These are phyloP conservation scores for Calidris pygmaea DNA, from an alignment of 2,113 vertebrate genomes.

Conservation along the genomic window DNA sequence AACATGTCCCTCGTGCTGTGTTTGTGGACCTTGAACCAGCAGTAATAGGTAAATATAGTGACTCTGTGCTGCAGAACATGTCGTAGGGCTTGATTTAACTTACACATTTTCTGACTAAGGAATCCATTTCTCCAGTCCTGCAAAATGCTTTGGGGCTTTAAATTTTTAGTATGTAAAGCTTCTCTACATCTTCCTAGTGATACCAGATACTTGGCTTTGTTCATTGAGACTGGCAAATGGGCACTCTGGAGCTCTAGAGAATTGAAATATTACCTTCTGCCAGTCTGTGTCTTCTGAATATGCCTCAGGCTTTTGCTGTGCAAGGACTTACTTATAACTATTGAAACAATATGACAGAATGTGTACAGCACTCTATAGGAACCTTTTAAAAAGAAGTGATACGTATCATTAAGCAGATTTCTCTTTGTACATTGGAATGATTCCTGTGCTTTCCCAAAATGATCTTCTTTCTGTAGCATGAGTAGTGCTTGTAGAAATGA, in stretches of 20 bases:
- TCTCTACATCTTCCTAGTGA: background rate
- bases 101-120: fast-evolving
- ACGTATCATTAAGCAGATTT: background rate
- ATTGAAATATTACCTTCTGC: background rate
- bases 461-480: background rate
- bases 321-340: background rate
- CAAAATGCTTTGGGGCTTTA: background rate
- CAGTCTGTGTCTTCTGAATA: background rate
- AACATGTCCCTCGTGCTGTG: conserved; percentile 75
- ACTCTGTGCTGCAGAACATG: fast-evolving
- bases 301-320: background rate
- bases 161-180: background rate
- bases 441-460: background rate
- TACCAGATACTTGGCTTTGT: background rate
- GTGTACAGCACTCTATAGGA: background rate
- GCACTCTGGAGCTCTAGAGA: background rate
- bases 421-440: background rate
- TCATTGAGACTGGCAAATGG: background rate
- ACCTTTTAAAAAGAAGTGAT: background rate
- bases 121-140: background rate
- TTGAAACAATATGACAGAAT: background rate
- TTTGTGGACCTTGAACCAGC: conserved; percentile 81
- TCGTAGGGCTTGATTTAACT: background rate
- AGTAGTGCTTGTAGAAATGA: background rate
- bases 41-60: conserved; percentile 69